A percentile compares a stretch with the other conserved stretches of the same genome.
Conservation (phyloP, 2,113 vertebrate species). For the Panurus biarmicus region DNA sequence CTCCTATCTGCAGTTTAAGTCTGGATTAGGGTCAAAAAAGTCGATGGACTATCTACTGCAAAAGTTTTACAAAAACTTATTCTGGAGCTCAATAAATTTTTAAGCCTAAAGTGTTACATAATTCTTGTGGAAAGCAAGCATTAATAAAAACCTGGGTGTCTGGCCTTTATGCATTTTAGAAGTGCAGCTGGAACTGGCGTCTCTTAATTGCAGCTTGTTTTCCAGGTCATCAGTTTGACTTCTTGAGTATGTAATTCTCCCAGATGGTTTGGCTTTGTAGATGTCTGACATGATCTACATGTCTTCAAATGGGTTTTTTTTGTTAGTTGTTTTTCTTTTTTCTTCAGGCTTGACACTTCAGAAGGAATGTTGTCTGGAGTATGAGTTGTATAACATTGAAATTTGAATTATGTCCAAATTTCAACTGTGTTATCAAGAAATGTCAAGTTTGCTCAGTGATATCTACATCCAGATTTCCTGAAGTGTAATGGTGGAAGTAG, state of each 20-base stretch:
- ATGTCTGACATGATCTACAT: neutral
- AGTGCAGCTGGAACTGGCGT: neutral
- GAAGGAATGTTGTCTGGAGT: neutral
- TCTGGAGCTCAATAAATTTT: neutral
- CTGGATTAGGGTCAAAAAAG: neutral
- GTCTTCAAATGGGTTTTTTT: neutral
- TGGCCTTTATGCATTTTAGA: neutral
- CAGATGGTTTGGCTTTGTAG: neutral
- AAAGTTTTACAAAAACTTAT: neutral
- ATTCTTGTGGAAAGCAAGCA: neutral
- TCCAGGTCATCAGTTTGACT: conserved; percentile 35
- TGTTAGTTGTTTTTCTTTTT: neutral
- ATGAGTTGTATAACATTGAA: conserved; percentile 3
- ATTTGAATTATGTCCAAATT: conserved; percentile 36
- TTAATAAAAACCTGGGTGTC: neutral
- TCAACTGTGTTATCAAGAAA: conserved; percentile 27
- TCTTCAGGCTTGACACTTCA: neutral
- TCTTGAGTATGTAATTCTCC: neutral
- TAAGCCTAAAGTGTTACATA: neutral
- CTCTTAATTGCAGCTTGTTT: conserved; percentile 46
- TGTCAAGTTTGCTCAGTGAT: conserved; percentile 22
- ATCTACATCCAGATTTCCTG: neutral
- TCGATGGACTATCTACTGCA: neutral
- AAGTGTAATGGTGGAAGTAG: neutral
- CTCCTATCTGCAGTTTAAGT: neutral